Base-by-base conservation (phyloP, 2,113 vertebrate species). In the Haplochromis burtoni region DNA sequence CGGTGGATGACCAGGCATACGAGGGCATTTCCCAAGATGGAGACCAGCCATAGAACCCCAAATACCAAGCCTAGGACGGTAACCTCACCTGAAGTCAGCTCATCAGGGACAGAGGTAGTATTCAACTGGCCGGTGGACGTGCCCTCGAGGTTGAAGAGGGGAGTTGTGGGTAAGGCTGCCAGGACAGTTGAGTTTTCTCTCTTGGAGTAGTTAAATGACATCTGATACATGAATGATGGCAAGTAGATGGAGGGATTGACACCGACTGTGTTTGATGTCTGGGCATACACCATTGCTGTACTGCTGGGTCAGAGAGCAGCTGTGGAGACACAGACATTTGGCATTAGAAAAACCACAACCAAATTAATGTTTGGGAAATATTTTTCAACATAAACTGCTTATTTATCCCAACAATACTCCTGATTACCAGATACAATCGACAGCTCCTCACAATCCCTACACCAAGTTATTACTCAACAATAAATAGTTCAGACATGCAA, bases 1-100 rank as follows among this genome's bases (percentile, higher is more conserved):
- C 98, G 96, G 78, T 97, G 97, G 95, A 99, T 98, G 85, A 98
- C 98, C 85, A 99, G 57, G 87, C 98, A 99, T 6, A 99, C 97
- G 0, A 99, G 96, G 5, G 96, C 97, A 83, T 99, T 99, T 51
- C 98, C 98, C 12, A 97, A 85, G 84, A 98, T 10, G 0, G 98
- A 99, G 8, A 97, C 85, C 66, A 99, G 88, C 98, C 98, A 99
- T 35, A 99, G 66, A 0, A 88, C 59, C 16, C 95, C 97, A 16
- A 97, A 97, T 53, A 97, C 90, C 68, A 97, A 21, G 86, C 97
- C 92, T 83, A 97, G 95, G 1, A 96, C 35, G 3, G 96, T 96
- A 0, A 96, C 95, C 88, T 99, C 98, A 1, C 92, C 97, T 0
- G 95, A 87, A 2, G 86, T 93, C 80, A 97, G 94, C 2, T 93